Evolutionary conservation across 2,797 vertebrate species (phyloP).

Genomic region (Graptemys geographica): DNA sequence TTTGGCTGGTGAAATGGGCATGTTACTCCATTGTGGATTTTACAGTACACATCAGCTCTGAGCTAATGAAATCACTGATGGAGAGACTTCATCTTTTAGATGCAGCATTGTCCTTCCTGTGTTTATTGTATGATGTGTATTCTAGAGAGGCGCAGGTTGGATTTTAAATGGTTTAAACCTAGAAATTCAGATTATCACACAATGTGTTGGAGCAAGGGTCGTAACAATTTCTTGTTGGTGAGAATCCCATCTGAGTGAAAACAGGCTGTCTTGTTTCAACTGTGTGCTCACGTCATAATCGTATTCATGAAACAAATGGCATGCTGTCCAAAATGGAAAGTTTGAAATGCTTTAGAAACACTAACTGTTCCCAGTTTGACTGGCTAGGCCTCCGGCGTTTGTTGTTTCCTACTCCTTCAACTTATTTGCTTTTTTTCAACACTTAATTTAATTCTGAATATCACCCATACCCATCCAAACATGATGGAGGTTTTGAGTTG

Average conservation of each 20-base stretch:
- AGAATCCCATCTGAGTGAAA: background rate
- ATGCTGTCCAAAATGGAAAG: background rate
- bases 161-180: background rate
- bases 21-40: background rate
- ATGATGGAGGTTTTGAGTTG: background rate
- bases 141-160: background rate
- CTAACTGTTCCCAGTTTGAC: background rate
- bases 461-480: background rate
- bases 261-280: background rate
- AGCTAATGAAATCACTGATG: background rate
- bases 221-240: background rate
- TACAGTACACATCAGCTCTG: background rate
- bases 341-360: background rate
- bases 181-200: background rate
- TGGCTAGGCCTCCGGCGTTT: background rate
- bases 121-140: rapidly evolving
- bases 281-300: background rate
- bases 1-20: rapidly evolving
- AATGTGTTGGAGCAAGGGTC: background rate
- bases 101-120: background rate
- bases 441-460: background rate
- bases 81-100: background rate
- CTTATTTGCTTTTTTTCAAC: background rate
- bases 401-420: background rate
- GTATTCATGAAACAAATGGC: background rate